Percentiles rank a stretch among this genome's conserved stretches.
These are phyloP conservation scores for Melanotaenia boesemani DNA, from an alignment of 2,797 vertebrate genomes.

Conservation along the genomic window DNA sequence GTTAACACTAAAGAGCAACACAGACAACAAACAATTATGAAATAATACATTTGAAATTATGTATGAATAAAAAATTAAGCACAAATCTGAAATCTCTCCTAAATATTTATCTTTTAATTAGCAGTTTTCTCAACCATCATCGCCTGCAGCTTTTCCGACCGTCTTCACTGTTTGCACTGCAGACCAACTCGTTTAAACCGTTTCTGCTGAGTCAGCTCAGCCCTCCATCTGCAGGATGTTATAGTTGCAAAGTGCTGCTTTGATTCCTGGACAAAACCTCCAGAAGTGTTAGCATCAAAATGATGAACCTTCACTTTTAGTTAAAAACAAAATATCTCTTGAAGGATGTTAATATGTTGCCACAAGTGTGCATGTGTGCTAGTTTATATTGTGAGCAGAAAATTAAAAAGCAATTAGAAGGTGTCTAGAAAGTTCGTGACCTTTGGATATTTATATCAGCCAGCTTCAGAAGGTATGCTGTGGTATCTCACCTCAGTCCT, in stretches of 20 bases:
- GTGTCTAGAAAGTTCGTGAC: no score
- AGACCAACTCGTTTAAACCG: no score
- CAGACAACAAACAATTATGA: neutral
- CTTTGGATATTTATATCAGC: no score
- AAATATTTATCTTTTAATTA: neutral
- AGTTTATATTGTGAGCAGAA: neutral
- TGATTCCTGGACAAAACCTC: no score
- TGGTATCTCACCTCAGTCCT: no score
- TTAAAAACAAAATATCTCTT: neutral
- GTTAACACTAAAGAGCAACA: neutral
- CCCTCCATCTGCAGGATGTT: no score
- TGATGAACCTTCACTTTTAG: neutral
- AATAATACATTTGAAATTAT: neutral
- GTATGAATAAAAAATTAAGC: neutral
- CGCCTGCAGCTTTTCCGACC: neutral
- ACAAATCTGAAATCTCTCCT: neutral
- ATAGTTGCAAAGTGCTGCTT: no score
- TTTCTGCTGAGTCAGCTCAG: no score
- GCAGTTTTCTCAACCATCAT: neutral
- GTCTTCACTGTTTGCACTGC: neutral
- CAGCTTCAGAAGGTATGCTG: no score
- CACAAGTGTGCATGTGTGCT: neutral
- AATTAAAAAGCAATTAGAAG: neutral
- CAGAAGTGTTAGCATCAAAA: neutral
- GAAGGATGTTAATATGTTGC: no score